Conservation (phyloP, 2,888 invertebrate species). For the Cremastinae sp. region DNA sequence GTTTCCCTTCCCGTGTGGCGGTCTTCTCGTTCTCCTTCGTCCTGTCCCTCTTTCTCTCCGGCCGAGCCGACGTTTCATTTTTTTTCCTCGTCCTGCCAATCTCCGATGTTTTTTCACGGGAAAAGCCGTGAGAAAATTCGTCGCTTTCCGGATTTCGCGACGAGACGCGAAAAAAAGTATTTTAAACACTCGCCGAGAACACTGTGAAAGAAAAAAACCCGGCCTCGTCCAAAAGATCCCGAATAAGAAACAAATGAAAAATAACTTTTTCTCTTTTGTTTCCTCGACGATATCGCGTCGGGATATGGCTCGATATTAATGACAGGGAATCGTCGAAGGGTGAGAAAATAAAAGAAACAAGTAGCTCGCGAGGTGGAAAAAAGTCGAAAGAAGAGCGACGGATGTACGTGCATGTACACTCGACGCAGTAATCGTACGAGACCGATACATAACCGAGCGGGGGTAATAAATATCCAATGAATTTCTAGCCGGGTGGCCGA, state of each 20-base stretch:
- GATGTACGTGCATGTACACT: conserved; percentile 22
- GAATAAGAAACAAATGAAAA: no score
- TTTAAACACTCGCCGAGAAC: not conserved
- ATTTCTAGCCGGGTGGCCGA: conserved; percentile 76
- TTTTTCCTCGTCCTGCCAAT: not conserved
- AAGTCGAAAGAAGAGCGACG: conserved; percentile 16
- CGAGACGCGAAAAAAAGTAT: conserved; percentile 55
- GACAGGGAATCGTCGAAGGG: conserved; percentile 19
- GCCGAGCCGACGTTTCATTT: conserved; percentile 22
- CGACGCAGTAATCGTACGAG: conserved; percentile 67
- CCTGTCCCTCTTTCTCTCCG: not conserved
- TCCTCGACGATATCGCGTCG: not conserved
- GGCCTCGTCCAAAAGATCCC: no score
- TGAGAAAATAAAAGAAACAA: conserved; percentile 29
- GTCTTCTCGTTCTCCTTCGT: conserved; percentile 5
- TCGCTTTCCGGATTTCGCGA: conserved; percentile 19
- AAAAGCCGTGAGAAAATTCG: conserved; percentile 36
- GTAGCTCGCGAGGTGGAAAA: conserved; percentile 3
- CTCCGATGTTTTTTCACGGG: conserved; percentile 50
- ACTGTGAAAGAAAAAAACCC: not conserved
- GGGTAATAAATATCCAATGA: conserved; percentile 80
- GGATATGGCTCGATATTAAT: conserved; percentile 18
- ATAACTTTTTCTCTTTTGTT: conserved; percentile 7
- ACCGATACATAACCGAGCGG: conserved; percentile 72
- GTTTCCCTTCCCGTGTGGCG: conserved; percentile 17